Conservation (phyloP, 2,113 vertebrate species). For the Podarcis muralis region DNA sequence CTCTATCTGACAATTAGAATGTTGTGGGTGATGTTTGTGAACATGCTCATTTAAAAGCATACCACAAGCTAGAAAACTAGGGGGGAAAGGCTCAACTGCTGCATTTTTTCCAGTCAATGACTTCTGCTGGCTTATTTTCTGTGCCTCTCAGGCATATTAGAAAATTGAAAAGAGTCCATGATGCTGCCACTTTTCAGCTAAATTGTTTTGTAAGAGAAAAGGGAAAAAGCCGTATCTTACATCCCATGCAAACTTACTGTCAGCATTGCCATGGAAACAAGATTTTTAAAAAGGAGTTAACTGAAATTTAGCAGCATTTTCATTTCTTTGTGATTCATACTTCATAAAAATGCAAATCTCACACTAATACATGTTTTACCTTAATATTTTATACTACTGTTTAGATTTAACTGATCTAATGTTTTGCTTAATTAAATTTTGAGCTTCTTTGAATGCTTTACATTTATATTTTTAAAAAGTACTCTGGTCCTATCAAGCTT, state of each 20-base stretch:
- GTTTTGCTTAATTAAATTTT: constrained; percentile 80
- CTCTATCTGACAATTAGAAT: constrained; percentile 61
- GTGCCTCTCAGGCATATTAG: constrained; percentile 70
- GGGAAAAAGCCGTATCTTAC: constrained; percentile 78
- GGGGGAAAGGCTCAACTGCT: constrained; percentile 29
- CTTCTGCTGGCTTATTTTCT: constrained; percentile 70
- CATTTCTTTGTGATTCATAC: constrained; percentile 82
- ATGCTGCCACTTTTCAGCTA: constrained; percentile 78
- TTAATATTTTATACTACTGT: constrained; percentile 78
- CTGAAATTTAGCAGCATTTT: constrained; percentile 82
- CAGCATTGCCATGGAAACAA: constrained; percentile 82
- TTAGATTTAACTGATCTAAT: constrained; percentile 78
- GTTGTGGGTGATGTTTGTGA: constrained; percentile 48
- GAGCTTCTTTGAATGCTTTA: constrained; percentile 64
- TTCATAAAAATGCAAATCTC: constrained; percentile 85
- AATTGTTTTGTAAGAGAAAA: constrained; percentile 69
- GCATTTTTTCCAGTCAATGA: constrained; percentile 29
- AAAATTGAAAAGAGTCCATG: constrained; percentile 72
- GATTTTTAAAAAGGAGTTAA: constrained; percentile 80
- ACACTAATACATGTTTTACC: constrained; percentile 79
- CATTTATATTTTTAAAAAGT: constrained; percentile 48
- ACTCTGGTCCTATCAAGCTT: constrained; percentile 67
- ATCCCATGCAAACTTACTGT: constrained; percentile 78
- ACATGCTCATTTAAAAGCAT: constrained; percentile 60
- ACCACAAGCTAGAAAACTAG: constrained; percentile 41